Conservation (phyloP, 2,888 invertebrate species). For the Oscheius onirici region DNA sequence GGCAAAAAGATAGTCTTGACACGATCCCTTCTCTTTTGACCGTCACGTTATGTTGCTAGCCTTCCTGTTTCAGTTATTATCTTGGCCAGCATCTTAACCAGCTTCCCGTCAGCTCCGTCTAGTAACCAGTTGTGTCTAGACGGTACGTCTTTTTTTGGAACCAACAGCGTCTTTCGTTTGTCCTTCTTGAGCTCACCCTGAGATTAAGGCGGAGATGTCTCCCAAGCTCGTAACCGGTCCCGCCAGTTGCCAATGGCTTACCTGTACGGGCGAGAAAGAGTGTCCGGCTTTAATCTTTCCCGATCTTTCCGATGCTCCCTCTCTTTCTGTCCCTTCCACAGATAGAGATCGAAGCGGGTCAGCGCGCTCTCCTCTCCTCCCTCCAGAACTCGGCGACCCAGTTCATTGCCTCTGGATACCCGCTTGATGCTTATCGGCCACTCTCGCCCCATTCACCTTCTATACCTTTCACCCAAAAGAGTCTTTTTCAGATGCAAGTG, state of each 20-base stretch:
- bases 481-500: conserved; percentile 61
- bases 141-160: neutral
- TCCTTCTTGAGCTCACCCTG: neutral
- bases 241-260: neutral
- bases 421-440: neutral
- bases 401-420: conserved; percentile 12
- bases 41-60: neutral
- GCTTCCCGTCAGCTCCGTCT: neutral
- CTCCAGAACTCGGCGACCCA: conserved; percentile 30
- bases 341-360: conserved; percentile 28
- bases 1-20: neutral
- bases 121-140: neutral
- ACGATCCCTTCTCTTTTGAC: no score
- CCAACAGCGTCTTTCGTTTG: neutral
- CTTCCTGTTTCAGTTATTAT: neutral
- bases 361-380: conserved; percentile 16
- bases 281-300: conserved; percentile 1
- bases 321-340: neutral
- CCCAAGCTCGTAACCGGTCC: neutral
- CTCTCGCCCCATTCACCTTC: conserved; percentile 27
- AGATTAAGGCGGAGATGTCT: neutral
- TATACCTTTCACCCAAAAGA: neutral
- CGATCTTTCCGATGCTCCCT: neutral
- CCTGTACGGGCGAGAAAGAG: neutral
- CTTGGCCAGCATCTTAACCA: neutral